Evolutionary conservation across 2,888 invertebrate genomes (phyloP), one percentile per base, ranked within the genome.

Genomic region (Chrysolina haemoptera): DNA sequence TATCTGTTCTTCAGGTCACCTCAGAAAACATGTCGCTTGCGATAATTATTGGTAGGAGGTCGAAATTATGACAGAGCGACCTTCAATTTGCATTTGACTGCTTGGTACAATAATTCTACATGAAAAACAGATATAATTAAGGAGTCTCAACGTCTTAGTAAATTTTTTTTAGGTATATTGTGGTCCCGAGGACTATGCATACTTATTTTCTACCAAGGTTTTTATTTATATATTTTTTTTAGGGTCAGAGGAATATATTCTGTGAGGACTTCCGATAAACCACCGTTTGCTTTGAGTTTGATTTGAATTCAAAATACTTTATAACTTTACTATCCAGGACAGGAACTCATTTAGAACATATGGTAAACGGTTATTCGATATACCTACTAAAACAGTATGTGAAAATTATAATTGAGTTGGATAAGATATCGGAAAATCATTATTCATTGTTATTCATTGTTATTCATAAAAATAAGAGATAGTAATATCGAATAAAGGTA

Each of bases 171-270:
- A n/a, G n/a, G n/a, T n/a, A n/a, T n/a, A n/a, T n/a, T n/a, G n/a
- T n/a, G n/a, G n/a, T n/a, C n/a, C n/a, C n/a, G n/a, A n/a, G n/a
- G n/a, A n/a, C n/a, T n/a, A n/a, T n/a, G n/a, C n/a, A n/a, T n/a
- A n/a, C n/a, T n/a, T n/a, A n/a, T n/a, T n/a, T n/a, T n/a, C n/a
- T n/a, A n/a, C n/a, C n/a, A n/a, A n/a, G n/a, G n/a, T n/a, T n/a
- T n/a, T n/a, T n/a, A n/a, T 35, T 35, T 35, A 8, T 35, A 62
- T 62, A 75, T 81, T 79, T 73, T 82, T 88, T 82, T 82, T 82
- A 84, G 87, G 68, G 78, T 82, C 10, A 75, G 82, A 74, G 87
- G 87, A 48, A 83, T 83, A 16, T 86, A 83, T 69, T 86, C 83
- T 71, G 82, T 87, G 12, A 83, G 83, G 76, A 87, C 86, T 14